Evolutionary conservation across 2,797 vertebrate genomes (phyloP), one percentile per base, ranked within the genome.

Genomic region (Heteromormyrus szaboi): DNA sequence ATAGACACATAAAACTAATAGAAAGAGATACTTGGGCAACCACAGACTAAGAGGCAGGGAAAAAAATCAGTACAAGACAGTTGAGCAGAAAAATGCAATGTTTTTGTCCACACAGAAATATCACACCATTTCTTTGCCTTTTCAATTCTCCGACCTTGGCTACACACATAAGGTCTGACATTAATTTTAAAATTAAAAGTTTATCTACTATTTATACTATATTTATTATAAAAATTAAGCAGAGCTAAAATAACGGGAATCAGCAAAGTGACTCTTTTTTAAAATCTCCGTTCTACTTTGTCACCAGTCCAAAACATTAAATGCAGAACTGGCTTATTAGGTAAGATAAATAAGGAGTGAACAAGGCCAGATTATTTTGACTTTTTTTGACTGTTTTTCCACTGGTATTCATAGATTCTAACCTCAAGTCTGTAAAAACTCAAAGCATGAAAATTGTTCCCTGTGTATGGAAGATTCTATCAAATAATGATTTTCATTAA

Each of bases 31-130:
- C 90, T 29, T 65, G 51, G 50, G 50, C 91, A 93, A 91, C 92
- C 54, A 93, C 62, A 94, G 85, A 94, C 92, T 92, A 90, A 92
- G 93, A 94, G 94, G 95, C 94, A 95, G 65, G 89, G 95, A 94
- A 95, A 92, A 83, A 86, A 51, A 83, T 51, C 51, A 65, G 46
- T 88, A 46, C 83, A 86, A 83, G 51, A 88, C 89, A 84, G 86
- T 0, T 22, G 25, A 46, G 44, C 17, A 88, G 44, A 89, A 83
- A 84, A 37, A 37, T 41, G 81, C 25, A 44, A 72, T 79, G 41
- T 8, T 44, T 79, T n/a, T n/a, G 2, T 46, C 72, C 37, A 9
- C 37, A 41, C 72, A 79, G 7, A 50, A 72, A 86, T 50, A 51
- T n/a, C 46, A 25, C 19, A 14, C 37, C 22, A 87, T 46, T 72